Conservation (phyloP, 1,140 invertebrate genomes). For the Leptinotarsa undecemlineata region DNA sequence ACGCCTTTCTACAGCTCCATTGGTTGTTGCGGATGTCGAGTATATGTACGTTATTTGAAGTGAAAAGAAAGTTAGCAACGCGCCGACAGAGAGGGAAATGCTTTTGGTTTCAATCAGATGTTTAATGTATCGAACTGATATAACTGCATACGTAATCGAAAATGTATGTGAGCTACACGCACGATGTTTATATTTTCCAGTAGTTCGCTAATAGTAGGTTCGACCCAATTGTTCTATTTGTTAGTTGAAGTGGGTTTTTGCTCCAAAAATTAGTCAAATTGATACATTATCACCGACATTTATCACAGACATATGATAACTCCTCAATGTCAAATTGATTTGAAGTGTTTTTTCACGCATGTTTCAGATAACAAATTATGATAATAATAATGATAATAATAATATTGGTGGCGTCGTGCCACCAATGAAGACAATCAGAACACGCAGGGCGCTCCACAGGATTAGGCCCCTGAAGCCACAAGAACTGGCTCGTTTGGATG, state of each 20-base stretch:
- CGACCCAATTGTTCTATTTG: neutral
- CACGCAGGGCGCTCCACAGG: too few species aligned
- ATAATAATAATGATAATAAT: too few species aligned
- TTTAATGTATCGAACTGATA: neutral
- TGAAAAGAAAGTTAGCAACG: constrained; percentile 21
- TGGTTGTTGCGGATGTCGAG: constrained; percentile 13
- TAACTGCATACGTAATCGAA: constrained; percentile 4
- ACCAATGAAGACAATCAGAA: too few species aligned
- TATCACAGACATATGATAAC: too few species aligned
- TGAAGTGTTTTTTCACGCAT: too few species aligned
- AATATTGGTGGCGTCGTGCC: too few species aligned
- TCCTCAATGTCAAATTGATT: too few species aligned
- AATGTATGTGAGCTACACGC: neutral
- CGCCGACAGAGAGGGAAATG: constrained; percentile 17
- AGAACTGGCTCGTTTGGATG: too few species aligned
- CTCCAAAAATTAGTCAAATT: too few species aligned
- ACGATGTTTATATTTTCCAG: neutral
- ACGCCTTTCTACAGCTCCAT: constrained; percentile 23
- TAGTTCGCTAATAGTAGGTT: neutral
- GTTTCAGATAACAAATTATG: too few species aligned
- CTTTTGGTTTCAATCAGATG: constrained; percentile 22
- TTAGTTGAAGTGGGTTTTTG: neutral
- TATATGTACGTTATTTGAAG: constrained; percentile 9
- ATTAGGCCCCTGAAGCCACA: too few species aligned
- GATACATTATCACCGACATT: too few species aligned